These are phyloP conservation scores for Agelastica alni DNA, from an alignment of 2,888 invertebrate species.

Conservation along the genomic window DNA sequence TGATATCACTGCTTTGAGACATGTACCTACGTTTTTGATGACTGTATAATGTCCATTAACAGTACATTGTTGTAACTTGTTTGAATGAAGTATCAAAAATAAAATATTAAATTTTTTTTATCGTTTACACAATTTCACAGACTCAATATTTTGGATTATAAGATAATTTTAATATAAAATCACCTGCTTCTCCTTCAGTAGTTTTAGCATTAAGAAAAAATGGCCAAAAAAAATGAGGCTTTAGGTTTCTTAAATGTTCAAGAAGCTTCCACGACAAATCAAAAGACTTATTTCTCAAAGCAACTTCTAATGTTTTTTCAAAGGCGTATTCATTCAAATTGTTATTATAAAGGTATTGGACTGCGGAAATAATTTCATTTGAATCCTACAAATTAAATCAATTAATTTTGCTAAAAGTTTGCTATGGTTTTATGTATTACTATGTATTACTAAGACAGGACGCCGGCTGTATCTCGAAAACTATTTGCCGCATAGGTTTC, in stretches of 20 bases:
- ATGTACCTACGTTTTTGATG: no score
- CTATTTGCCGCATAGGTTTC: no score
- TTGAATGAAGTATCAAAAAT: no score
- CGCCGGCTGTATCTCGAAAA: no score
- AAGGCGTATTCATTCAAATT: constrained; percentile 58
- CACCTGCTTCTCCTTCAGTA: constrained; percentile 62
- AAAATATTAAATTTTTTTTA: no score
- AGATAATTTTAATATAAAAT: not conserved
- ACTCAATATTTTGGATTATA: not conserved
- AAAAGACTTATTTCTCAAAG: constrained; percentile 58
- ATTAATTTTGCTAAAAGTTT: no score
- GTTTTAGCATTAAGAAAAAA: constrained; percentile 60
- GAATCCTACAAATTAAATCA: constrained; percentile 59
- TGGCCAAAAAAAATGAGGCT: constrained; percentile 72
- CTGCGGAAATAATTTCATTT: constrained; percentile 55
- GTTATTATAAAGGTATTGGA: constrained; percentile 58
- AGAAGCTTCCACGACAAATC: constrained; percentile 59
- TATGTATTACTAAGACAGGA: no score
- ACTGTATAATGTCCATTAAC: no score
- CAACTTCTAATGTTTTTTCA: constrained; percentile 51
- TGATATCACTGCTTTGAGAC: no score
- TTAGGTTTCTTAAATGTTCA: constrained; percentile 46
- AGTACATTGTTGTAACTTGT: no score
- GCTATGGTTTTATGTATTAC: no score
- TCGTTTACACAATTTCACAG: no score